Evolutionary conservation across 2,113 vertebrate species (phyloP).

Genomic region (Misgurnus mizolepis): DNA sequence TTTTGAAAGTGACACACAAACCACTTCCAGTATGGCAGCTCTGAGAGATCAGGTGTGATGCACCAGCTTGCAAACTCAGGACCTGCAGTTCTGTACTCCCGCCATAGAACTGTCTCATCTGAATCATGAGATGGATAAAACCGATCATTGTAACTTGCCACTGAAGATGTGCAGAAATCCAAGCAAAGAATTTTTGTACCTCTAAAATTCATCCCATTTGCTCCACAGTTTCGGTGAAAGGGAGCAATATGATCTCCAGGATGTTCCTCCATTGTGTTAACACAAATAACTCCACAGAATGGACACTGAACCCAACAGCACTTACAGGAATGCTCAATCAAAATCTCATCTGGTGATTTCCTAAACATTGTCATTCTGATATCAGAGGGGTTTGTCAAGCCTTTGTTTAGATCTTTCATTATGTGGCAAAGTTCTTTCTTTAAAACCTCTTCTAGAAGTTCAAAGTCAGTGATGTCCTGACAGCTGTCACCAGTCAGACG

Average conservation of each 20-base stretch:
- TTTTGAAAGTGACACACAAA: background rate
- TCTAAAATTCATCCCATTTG: background rate
- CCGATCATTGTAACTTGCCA: background rate
- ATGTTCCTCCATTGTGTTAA: constrained; percentile 37
- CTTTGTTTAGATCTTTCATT: background rate
- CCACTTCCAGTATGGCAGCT: background rate
- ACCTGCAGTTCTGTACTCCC: background rate
- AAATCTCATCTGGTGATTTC: constrained; percentile 28
- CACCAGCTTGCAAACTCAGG: background rate
- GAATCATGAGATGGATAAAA: background rate
- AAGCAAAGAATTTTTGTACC: background rate
- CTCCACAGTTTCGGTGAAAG: background rate
- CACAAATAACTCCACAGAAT: constrained; percentile 51
- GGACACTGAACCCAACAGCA: constrained; percentile 54
- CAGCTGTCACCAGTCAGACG: constrained; percentile 6
- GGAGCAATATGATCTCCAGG: constrained; percentile 27
- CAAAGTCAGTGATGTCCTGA: constrained; percentile 23
- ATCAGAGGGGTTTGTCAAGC: background rate
- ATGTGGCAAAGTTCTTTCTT: background rate
- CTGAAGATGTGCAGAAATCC: background rate
- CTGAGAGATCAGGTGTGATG: background rate
- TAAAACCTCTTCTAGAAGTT: background rate
- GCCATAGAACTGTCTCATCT: background rate
- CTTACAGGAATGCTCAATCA: constrained; percentile 44
- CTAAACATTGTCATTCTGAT: constrained; percentile 21